A percentile compares a stretch with the other conserved stretches of the same genome.
phyloP scores from a whole-genome alignment of 2,113 vertebrate genomes.

The Suricata suricatta region DNA sequence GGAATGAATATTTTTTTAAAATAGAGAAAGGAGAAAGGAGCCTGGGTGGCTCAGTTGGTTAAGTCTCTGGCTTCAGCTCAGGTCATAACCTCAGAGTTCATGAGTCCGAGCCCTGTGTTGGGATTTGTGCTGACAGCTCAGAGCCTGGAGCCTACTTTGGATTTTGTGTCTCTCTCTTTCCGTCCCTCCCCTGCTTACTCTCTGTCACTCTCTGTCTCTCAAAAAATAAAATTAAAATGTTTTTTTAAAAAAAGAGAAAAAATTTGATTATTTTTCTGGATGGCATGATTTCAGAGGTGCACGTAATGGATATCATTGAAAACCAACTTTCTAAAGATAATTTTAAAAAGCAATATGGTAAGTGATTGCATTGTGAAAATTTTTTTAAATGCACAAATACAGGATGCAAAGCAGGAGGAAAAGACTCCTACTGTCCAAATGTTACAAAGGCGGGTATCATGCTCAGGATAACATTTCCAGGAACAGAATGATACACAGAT shows the following conservation, averaged over 20 bases:
- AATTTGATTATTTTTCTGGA: not conserved
- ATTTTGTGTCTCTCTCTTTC: no score
- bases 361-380: not conserved
- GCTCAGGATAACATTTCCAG: not conserved
- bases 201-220: no score
- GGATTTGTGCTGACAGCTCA: no score
- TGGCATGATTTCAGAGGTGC: not conserved
- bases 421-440: not conserved
- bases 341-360: conserved; percentile 10
- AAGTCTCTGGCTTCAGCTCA: no score
- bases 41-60: no score
- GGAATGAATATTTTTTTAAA: not conserved
- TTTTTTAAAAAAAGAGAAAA: not conserved
- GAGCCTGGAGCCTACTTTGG: no score
- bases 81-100: no score
- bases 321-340: not conserved
- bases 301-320: not conserved
- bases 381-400: not conserved
- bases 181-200: no score
- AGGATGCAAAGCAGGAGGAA: not conserved
- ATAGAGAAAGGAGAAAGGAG: not conserved
- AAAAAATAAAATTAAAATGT: not conserved
- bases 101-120: no score
- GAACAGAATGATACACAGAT: not conserved
- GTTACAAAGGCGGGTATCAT: not conserved